These are phyloP conservation scores for Agrochola macilenta DNA, from an alignment of 2,888 invertebrate species.

Conservation along the genomic window DNA sequence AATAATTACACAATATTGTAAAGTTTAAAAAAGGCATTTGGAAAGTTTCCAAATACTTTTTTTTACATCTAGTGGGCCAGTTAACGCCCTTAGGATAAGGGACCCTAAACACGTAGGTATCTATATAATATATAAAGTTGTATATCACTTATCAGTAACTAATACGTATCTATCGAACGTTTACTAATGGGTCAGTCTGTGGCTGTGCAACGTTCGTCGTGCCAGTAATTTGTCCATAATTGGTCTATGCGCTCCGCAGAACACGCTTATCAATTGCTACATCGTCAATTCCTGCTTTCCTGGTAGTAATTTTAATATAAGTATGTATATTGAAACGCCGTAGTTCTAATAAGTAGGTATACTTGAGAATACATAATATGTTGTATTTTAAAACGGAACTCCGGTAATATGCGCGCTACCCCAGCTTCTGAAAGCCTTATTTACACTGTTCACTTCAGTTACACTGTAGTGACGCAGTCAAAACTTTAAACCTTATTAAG, in stretches of 20 bases:
- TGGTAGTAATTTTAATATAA: not conserved
- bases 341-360: not conserved
- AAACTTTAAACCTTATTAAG: not conserved
- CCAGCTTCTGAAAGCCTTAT: not conserved
- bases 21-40: too few relatives aligned
- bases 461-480: not conserved
- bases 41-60: too few relatives aligned
- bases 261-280: conserved; percentile 8
- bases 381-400: not conserved
- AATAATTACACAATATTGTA: too few relatives aligned
- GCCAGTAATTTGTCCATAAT: conserved; percentile 34
- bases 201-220: conserved; percentile 11
- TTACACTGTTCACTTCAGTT: too few relatives aligned
- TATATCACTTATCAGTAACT: not conserved
- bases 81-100: too few relatives aligned
- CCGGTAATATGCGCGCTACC: not conserved
- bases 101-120: too few relatives aligned
- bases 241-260: conserved; percentile 9
- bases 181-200: conserved; percentile 13
- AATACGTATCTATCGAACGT: not conserved
- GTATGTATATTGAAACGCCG: not conserved
- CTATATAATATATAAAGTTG: too few relatives aligned
- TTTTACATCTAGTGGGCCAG: too few relatives aligned
- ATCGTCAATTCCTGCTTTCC: not conserved
- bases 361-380: too few relatives aligned